Evolutionary conservation across 2,797 vertebrate genomes (phyloP), one percentile per base, ranked within the genome.

Genomic region (Notolabrus celidotus): DNA sequence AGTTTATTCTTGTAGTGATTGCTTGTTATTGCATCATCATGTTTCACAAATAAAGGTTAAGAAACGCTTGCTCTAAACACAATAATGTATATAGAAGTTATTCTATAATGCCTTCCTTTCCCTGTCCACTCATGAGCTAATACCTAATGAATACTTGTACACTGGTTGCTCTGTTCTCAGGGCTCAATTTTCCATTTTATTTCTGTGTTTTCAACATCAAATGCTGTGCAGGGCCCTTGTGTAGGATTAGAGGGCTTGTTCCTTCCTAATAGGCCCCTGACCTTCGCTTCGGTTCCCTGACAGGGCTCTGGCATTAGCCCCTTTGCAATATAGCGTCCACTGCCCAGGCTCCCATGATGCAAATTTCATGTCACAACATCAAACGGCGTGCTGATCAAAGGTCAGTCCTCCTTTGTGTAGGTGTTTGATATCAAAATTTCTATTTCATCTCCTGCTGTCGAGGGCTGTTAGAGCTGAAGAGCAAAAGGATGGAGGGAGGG

Each of bases 341-440:
- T 80, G 89, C 90, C 79, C 20, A 80, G 79, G 91, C 92, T 93
- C 91, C 92, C 89, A 86, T 87, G 87, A 97, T 97, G 95, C 94
- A 97, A 95, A 97, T 97, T 94, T 95, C 84, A 90, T 95, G 95
- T 97, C 95, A 96, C 93, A 93, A 94, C 94, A 96, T 96, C 94
- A 96, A 96, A 96, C 86, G 61, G 83, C 77, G 77, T 64, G 84
- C 88, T 97, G 96, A 98, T 97, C 95, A 97, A 97, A 97, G 96
- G 96, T 97, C 96, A 97, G 88, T 86, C 84, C 91, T 94, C 89
- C 92, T 96, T 95, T 95, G 89, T 95, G 94, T 95, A 95, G 93
- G 90, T 92, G 88, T 96, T 96, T 96, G 94, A 96, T 96, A 95
- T 89, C 92, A 92, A 96, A 94, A 96, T 95, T 96, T 96, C 90